phyloP scores from a whole-genome alignment of 2,113 vertebrate genomes.

The Xenus cinereus region DNA sequence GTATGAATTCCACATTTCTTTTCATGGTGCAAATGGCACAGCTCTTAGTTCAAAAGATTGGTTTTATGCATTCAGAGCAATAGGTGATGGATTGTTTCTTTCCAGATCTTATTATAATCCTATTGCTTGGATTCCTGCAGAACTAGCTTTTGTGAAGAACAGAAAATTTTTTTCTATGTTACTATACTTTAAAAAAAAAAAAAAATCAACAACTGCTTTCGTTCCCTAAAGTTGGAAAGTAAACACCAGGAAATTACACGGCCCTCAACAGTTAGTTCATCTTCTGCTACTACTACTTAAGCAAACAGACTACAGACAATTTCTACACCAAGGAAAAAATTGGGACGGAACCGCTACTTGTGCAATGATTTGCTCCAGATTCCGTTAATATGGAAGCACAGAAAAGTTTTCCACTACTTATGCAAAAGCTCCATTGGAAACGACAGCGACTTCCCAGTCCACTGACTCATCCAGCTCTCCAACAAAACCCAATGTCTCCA shows the following conservation, averaged over 20 bases:
- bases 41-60: neutral
- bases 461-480: slow-evolving; percentile 69
- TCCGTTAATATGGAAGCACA: slow-evolving; percentile 63
- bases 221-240: slow-evolving; percentile 81
- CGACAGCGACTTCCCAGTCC: slow-evolving; percentile 69
- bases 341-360: slow-evolving; percentile 41
- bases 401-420: slow-evolving; percentile 78
- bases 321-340: slow-evolving; percentile 35
- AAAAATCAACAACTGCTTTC: neutral
- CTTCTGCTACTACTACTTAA: slow-evolving; percentile 60
- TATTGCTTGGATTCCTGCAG: neutral
- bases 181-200: neutral
- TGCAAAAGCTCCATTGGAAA: slow-evolving; percentile 73
- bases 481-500: slow-evolving; percentile 63
- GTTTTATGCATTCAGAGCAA: slow-evolving; percentile 2
- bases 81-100: neutral
- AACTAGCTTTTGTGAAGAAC: neutral
- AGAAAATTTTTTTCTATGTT: neutral
- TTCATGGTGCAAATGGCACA: neutral
- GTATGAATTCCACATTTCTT: neutral
- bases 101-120: neutral
- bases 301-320: slow-evolving; percentile 60
- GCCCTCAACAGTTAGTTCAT: slow-evolving; percentile 68
- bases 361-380: slow-evolving; percentile 32
- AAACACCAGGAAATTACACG: slow-evolving; percentile 78